phyloP scores from a whole-genome alignment of 2,888 invertebrate species.

The Lithophane socia region DNA sequence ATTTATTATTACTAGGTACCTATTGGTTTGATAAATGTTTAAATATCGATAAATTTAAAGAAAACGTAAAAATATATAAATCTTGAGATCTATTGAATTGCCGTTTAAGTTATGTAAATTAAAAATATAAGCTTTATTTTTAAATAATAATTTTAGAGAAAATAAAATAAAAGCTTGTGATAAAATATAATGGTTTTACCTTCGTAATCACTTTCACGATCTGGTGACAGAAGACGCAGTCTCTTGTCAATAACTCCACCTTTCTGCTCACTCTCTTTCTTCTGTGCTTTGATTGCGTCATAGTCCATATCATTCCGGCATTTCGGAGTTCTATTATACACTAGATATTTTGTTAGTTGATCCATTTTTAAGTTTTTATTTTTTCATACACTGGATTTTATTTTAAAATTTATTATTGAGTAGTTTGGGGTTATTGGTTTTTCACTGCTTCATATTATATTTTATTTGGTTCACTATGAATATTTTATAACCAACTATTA shows the following conservation, averaged over 20 bases:
- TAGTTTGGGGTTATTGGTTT: not conserved
- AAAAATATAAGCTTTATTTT: no score
- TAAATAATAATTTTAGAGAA: no score
- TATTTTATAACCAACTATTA: constrained; percentile 17
- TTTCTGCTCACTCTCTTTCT: constrained; percentile 69
- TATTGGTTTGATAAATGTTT: no score
- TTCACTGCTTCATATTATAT: constrained; percentile 19
- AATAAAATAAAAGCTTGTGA: no score
- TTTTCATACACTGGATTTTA: constrained; percentile 15
- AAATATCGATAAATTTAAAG: no score
- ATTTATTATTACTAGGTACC: no score
- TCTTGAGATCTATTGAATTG: no score
- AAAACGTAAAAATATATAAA: no score
- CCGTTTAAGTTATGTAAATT: no score
- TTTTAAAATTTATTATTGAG: not conserved
- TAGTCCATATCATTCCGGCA: constrained; percentile 81
- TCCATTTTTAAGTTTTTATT: constrained; percentile 74
- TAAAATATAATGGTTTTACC: constrained; percentile 61
- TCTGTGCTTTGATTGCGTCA: constrained; percentile 78
- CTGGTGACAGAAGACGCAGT: constrained; percentile 82
- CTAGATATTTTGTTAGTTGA: constrained; percentile 82
- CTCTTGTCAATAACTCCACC: constrained; percentile 78
- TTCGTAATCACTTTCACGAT: constrained; percentile 77
- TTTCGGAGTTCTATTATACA: constrained; percentile 85
- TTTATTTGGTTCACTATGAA: constrained; percentile 12